phyloP scores from a whole-genome alignment of 2,797 vertebrate genomes.

The Intellagama lesueurii region DNA sequence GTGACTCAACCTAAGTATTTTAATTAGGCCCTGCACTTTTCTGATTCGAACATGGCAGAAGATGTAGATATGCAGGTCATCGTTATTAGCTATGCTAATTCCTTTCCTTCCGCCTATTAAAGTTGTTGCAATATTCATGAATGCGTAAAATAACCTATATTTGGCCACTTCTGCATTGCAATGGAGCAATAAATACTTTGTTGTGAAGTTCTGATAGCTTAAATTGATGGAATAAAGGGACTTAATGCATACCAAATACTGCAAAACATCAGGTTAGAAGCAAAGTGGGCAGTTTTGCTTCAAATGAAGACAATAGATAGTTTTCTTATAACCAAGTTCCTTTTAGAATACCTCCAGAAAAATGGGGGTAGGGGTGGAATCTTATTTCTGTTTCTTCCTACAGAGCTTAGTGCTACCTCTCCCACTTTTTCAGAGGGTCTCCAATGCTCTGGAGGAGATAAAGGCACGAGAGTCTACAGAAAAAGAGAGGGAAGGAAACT shows the following conservation, averaged over 20 bases:
- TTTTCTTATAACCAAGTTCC: neutral
- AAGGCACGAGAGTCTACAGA: too few relatives aligned
- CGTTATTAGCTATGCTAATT: constrained; percentile 31
- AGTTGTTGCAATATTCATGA: constrained; percentile 47
- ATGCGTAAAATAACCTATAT: constrained; percentile 30
- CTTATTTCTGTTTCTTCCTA: neutral
- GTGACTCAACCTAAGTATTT: constrained; percentile 57
- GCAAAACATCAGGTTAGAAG: constrained; percentile 25
- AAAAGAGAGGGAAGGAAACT: too few relatives aligned
- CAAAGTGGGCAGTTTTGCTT: constrained; percentile 12
- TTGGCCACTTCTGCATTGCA: constrained; percentile 26
- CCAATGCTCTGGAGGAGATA: neutral
- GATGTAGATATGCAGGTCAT: constrained; percentile 3
- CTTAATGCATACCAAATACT: constrained; percentile 37
- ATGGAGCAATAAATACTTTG: neutral
- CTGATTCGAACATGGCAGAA: neutral
- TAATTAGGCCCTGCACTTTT: constrained; percentile 56
- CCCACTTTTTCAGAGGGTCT: neutral
- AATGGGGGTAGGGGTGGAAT: neutral
- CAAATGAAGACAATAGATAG: neutral
- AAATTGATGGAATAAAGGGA: neutral
- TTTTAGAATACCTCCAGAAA: neutral
- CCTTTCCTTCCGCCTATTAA: constrained; percentile 33
- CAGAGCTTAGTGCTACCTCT: neutral
- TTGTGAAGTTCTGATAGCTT: constrained; percentile 19